Conservation (phyloP, 2,888 invertebrate genomes). For the Teleiodes luculella region DNA sequence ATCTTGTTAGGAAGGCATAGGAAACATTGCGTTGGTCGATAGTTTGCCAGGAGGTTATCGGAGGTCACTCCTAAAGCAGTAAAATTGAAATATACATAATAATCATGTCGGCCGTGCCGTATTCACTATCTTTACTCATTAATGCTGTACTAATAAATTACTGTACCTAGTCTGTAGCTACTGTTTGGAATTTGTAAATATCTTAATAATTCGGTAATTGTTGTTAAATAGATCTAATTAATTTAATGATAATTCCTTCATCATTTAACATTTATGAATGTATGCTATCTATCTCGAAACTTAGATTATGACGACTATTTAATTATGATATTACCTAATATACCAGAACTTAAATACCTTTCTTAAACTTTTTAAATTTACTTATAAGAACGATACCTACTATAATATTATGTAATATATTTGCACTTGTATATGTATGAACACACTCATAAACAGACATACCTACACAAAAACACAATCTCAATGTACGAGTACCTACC, state of each 20-base stretch:
- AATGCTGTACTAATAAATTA: constrained; percentile 67
- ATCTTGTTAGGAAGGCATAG: constrained; percentile 54
- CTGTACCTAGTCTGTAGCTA: constrained; percentile 51
- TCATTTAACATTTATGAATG: too few species aligned
- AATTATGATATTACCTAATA: too few species aligned
- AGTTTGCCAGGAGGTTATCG: constrained; percentile 67
- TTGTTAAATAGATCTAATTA: constrained; percentile 1
- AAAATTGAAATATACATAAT: constrained; percentile 73
- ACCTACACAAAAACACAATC: too few species aligned
- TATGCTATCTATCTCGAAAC: too few species aligned
- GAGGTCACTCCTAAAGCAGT: constrained; percentile 73
- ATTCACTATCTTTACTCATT: constrained; percentile 69
- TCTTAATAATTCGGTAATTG: background rate
- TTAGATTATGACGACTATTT: too few species aligned
- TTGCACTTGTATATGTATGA: too few species aligned
- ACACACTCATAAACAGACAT: too few species aligned
- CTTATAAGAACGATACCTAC: too few species aligned
- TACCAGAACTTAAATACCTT: too few species aligned
- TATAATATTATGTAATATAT: too few species aligned
- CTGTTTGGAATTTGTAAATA: constrained; percentile 16
- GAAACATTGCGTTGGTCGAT: constrained; percentile 62
- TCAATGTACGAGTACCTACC: too few species aligned
- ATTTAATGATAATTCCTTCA: background rate
- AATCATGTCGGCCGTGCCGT: constrained; percentile 65
- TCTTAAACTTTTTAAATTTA: too few species aligned